A percentile compares a stretch with the other conserved stretches of the same genome.
Evolutionary conservation across 2,113 vertebrate genomes (phyloP).

Genomic region (Isurus oxyrinchus): DNA sequence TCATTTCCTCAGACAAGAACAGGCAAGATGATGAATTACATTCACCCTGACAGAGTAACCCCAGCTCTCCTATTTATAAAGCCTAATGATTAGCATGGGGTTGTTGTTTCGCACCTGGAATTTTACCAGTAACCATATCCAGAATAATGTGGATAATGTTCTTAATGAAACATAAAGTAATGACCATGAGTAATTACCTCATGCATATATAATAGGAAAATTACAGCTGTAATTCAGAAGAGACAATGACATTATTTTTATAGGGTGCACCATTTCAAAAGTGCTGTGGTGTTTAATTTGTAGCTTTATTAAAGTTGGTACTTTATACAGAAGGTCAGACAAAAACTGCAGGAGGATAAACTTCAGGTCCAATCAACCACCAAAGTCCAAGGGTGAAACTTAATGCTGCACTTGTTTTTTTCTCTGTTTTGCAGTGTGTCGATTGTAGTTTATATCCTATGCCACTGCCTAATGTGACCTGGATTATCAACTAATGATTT

Average conservation of each 20-base stretch:
- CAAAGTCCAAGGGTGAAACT: not conserved
- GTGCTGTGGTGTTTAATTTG: slow-evolving; percentile 21
- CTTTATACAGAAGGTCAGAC: slow-evolving; percentile 4
- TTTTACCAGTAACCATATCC: not conserved
- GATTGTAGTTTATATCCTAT: not conserved
- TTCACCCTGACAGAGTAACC: not conserved
- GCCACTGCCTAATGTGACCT: not conserved
- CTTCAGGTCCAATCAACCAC: not conserved
- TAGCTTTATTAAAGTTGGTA: not conserved
- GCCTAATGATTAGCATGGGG: not conserved
- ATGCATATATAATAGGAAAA: not conserved
- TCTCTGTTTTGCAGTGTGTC: not conserved
- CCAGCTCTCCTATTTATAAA: not conserved
- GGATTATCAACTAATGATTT: not conserved
- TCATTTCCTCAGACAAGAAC: not conserved
- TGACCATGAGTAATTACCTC: not conserved
- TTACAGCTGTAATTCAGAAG: not conserved
- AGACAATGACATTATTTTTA: not conserved
- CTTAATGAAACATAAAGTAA: slow-evolving; percentile 19
- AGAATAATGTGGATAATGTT: slow-evolving; percentile 19
- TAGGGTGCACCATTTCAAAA: not conserved
- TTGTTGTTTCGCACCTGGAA: not conserved
- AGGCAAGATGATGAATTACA: not conserved
- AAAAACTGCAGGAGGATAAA: not conserved
- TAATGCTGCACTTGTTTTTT: not conserved